Conservation (phyloP, 2,888 invertebrate genomes). For the Cosmorhoe ocellata region DNA sequence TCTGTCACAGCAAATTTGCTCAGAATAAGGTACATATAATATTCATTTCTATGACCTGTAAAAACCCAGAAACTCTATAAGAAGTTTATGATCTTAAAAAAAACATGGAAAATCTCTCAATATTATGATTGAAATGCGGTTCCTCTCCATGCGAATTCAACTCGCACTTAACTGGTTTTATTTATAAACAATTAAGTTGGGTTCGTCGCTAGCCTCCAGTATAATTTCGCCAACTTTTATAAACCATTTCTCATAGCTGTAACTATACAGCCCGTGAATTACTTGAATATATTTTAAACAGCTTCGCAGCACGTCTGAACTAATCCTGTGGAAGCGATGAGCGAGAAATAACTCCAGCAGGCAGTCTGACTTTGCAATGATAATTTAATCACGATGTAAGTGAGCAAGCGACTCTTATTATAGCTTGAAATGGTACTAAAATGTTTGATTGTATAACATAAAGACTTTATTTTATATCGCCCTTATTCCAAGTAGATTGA, state of each 20-base stretch:
- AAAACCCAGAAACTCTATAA: too few relatives aligned
- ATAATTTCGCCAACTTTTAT: too few relatives aligned
- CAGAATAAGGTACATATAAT: too few relatives aligned
- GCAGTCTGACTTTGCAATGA: conserved; percentile 72
- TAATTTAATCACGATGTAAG: conserved; percentile 76
- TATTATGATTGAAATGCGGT: too few relatives aligned
- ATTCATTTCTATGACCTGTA: too few relatives aligned
- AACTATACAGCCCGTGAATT: conserved; percentile 4
- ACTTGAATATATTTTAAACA: conserved; percentile 31
- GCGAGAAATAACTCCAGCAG: conserved; percentile 52
- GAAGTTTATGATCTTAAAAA: too few relatives aligned
- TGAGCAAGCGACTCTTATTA: conserved; percentile 60
- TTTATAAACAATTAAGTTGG: too few relatives aligned
- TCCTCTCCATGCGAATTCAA: too few relatives aligned
- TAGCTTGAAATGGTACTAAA: conserved; percentile 61
- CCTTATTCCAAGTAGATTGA: conserved; percentile 32
- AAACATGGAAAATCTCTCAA: too few relatives aligned
- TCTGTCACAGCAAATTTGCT: too few relatives aligned
- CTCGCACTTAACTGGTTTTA: too few relatives aligned
- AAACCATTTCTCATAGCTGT: conserved; percentile 4
- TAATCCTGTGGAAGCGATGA: conserved; percentile 52
- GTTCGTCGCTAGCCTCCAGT: too few relatives aligned
- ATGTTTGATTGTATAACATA: conserved; percentile 51
- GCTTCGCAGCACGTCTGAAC: conserved; percentile 46
- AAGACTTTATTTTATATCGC: conserved; percentile 41